Conservation (phyloP, 2,113 vertebrate species). For the Rhea americana region DNA sequence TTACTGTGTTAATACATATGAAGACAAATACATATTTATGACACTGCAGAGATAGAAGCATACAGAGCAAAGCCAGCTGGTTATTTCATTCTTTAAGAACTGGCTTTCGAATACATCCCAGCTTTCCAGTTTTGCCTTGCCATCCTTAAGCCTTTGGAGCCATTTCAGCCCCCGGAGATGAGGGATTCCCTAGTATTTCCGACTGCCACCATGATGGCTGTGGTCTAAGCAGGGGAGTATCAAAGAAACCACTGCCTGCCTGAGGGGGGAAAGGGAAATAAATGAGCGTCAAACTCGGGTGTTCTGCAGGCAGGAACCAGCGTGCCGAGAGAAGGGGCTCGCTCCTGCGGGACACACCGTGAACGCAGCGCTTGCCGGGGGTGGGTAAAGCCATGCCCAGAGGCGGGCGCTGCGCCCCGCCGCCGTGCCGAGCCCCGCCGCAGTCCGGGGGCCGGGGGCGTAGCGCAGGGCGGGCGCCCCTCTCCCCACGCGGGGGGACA, state of each 20-base stretch:
- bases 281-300: rapidly evolving
- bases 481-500: too few relatives aligned
- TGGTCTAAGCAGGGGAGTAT: neutral
- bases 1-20: slow-evolving; percentile 18
- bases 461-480: too few relatives aligned
- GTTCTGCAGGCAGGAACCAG: neutral
- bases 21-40: slow-evolving; percentile 51
- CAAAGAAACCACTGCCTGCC: neutral
- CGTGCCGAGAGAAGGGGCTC: neutral
- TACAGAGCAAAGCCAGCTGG: neutral
- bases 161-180: neutral
- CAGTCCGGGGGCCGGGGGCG: too few relatives aligned
- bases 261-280: neutral
- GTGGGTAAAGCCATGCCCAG: too few relatives aligned
- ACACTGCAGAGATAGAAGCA: slow-evolving; percentile 32
- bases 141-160: neutral
- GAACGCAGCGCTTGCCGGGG: too few relatives aligned
- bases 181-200: neutral
- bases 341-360: neutral
- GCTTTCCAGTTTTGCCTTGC: neutral
- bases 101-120: neutral
- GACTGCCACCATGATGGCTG: neutral
- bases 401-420: too few relatives aligned
- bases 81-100: neutral
- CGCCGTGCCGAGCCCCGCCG: too few relatives aligned